Conservation (phyloP, 2,797 vertebrate species). For the Hypotaenidia okinawae region DNA sequence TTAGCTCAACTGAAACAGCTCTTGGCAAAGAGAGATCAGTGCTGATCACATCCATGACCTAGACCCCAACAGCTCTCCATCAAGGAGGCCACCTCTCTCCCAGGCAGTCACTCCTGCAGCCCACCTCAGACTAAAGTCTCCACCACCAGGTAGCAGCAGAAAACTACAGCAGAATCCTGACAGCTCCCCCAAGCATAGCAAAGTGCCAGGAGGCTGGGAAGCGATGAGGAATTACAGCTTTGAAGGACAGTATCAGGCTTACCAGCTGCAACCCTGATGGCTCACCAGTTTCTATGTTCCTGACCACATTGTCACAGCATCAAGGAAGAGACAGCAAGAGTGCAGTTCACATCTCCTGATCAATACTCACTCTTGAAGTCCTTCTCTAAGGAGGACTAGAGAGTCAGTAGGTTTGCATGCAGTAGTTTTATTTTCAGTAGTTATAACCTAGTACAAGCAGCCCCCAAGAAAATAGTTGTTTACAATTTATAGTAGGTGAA, state of each 20-base stretch:
- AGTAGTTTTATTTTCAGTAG: constrained; percentile 8
- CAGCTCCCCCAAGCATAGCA: not conserved
- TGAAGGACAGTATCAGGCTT: not conserved
- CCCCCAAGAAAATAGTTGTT: not conserved
- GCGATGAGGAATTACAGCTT: not conserved
- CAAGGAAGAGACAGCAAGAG: fast-evolving
- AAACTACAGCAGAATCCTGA: not conserved
- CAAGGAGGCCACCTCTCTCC: not conserved
- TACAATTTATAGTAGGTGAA: not conserved
- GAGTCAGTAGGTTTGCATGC: not conserved
- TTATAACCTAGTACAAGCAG: not conserved
- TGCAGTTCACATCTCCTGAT: not conserved
- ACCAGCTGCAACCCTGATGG: not conserved
- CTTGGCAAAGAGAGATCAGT: not conserved
- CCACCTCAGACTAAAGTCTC: not conserved
- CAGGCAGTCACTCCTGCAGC: not conserved
- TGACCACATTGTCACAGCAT: not conserved
- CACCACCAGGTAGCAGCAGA: not conserved
- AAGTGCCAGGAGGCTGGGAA: not conserved
- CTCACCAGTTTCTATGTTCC: not conserved
- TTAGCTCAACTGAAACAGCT: not conserved
- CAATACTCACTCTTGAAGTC: fast-evolving
- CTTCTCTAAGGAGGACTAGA: not conserved
- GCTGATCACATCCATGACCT: too few relatives aligned
- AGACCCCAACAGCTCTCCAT: too few relatives aligned